Evolutionary conservation across 2,113 vertebrate species (phyloP).

Genomic region (Tretioscincus oriximinensis): DNA sequence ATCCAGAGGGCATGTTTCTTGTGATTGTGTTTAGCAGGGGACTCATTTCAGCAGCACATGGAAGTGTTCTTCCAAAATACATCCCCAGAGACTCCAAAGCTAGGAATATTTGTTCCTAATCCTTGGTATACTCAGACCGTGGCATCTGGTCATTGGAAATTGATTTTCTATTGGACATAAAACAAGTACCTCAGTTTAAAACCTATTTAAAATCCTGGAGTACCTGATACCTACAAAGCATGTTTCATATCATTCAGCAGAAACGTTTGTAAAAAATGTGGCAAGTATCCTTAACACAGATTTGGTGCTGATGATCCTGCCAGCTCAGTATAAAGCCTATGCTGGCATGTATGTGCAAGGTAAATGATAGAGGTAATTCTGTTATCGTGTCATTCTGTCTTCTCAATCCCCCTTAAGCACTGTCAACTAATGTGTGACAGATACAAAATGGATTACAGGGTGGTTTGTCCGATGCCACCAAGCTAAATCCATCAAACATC

Average conservation of each 20-base stretch:
- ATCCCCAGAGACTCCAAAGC: no score
- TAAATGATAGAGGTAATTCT: slow-evolving; percentile 25
- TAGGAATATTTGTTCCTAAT: no score
- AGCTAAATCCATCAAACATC: slow-evolving; percentile 40
- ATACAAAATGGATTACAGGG: slow-evolving; percentile 51
- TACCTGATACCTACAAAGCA: background rate
- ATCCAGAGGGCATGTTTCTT: no score
- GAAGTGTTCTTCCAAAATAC: no score
- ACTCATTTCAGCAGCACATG: no score
- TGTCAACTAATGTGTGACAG: slow-evolving; percentile 41
- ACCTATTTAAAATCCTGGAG: no score
- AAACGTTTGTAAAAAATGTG: slow-evolving; percentile 3
- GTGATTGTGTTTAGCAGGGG: no score
- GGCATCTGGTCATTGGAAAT: no score
- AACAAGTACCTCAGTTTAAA: no score
- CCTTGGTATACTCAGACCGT: no score
- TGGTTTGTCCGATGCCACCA: slow-evolving; percentile 11
- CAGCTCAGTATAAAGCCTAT: rapidly evolving
- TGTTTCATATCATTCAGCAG: slow-evolving; percentile 7
- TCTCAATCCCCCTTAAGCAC: slow-evolving; percentile 13
- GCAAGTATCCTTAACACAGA: slow-evolving; percentile 4
- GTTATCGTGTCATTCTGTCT: slow-evolving; percentile 34
- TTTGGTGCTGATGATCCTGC: slow-evolving; percentile 1
- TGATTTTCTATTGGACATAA: no score
- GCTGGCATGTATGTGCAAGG: background rate